These are phyloP conservation scores for Fistularia tabacaria DNA, from an alignment of 2,797 vertebrate species.

Conservation along the genomic window DNA sequence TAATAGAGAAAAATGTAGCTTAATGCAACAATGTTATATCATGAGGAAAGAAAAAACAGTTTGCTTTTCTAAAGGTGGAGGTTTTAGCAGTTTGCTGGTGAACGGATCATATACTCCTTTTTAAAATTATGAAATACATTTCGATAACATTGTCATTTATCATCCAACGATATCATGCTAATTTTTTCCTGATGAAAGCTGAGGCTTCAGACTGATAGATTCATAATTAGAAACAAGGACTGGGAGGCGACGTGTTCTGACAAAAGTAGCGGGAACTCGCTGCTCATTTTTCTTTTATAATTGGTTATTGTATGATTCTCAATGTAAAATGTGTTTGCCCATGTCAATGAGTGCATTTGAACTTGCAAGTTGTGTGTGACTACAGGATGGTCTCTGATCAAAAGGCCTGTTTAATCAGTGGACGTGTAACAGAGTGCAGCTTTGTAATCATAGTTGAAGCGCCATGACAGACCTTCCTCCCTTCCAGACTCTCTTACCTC, in stretches of 20 bases:
- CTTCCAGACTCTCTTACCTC: too few relatives aligned
- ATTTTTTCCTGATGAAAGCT: not conserved
- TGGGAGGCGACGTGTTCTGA: slow-evolving; percentile 28
- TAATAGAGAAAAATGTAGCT: too few relatives aligned
- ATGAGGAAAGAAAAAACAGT: too few relatives aligned
- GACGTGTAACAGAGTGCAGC: slow-evolving; percentile 14
- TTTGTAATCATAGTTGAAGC: slow-evolving; percentile 34
- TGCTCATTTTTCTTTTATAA: slow-evolving; percentile 43
- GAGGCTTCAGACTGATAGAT: slow-evolving; percentile 1
- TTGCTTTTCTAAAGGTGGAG: too few relatives aligned
- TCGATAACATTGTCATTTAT: too few relatives aligned
- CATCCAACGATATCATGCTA: too few relatives aligned
- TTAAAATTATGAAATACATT: too few relatives aligned
- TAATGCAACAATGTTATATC: too few relatives aligned
- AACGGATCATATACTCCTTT: too few relatives aligned
- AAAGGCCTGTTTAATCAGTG: slow-evolving; percentile 37
- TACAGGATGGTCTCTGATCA: slow-evolving; percentile 35
- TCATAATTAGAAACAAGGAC: slow-evolving; percentile 9
- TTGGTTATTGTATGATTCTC: slow-evolving; percentile 48
- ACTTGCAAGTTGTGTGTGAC: slow-evolving; percentile 1
- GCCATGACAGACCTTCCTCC: slow-evolving; percentile 6
- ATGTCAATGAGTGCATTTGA: slow-evolving; percentile 29
- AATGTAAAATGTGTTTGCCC: slow-evolving; percentile 44
- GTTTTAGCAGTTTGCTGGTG: too few relatives aligned
- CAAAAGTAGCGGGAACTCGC: slow-evolving; percentile 34